Evolutionary conservation across 2,113 vertebrate species (phyloP).

Genomic region (Pelmatolapia mariae): DNA sequence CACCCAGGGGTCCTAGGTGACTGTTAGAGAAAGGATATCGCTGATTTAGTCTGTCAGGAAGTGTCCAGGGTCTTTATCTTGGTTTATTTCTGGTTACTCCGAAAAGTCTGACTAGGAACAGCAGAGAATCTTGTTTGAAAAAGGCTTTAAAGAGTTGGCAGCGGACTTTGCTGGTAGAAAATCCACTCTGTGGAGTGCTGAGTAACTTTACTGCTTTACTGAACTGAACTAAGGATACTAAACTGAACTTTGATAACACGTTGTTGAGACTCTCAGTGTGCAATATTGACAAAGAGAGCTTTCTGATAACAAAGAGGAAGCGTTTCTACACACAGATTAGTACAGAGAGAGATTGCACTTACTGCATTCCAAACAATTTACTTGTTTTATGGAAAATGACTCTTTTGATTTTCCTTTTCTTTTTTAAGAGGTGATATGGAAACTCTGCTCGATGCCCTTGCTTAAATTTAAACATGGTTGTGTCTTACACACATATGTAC

Average conservation of each 20-base stretch:
- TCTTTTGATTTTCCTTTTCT: not conserved
- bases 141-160: not conserved
- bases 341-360: not conserved
- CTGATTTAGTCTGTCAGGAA: not conserved
- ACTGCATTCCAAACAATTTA: not conserved
- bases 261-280: not conserved
- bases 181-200: not conserved
- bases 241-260: not conserved
- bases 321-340: not conserved
- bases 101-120: not conserved
- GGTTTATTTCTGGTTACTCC: not conserved
- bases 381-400: not conserved
- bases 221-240: not conserved
- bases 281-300: not conserved
- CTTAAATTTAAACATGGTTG: not conserved
- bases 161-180: not conserved
- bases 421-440: not conserved
- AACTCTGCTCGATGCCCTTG: not conserved
- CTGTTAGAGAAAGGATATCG: not conserved
- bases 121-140: not conserved
- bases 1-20: not conserved
- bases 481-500: not conserved
- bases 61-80: not conserved
- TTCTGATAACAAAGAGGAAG: not conserved
- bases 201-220: not conserved